Evolutionary conservation across 2,113 vertebrate species (phyloP).

Genomic region (Strix uralensis): DNA sequence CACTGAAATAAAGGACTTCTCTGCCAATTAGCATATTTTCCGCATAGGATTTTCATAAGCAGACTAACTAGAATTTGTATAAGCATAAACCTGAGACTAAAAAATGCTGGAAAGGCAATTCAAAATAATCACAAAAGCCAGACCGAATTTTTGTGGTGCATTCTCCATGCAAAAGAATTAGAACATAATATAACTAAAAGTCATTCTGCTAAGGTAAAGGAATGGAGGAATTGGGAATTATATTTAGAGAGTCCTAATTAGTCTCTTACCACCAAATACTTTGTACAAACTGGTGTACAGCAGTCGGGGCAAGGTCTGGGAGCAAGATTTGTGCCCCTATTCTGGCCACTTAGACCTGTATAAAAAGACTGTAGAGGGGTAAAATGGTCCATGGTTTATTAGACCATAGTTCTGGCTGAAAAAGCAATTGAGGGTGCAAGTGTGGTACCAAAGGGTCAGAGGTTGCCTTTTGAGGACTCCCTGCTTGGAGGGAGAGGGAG

Average conservation of each 20-base stretch:
- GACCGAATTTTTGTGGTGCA: background rate
- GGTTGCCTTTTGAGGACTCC: background rate
- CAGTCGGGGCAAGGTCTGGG: background rate
- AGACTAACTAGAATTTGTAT: background rate
- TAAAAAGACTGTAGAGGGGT: background rate
- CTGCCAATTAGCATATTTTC: background rate
- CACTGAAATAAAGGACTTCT: background rate
- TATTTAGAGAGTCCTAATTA: background rate
- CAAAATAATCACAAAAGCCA: background rate
- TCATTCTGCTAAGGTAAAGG: background rate
- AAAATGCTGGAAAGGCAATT: background rate
- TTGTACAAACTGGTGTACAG: background rate
- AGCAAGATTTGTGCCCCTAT: background rate
- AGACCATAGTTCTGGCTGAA: background rate
- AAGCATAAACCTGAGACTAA: background rate
- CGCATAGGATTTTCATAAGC: background rate
- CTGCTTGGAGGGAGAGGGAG: background rate
- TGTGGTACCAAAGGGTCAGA: background rate
- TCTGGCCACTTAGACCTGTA: background rate
- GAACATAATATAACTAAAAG: background rate
- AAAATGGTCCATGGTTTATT: background rate
- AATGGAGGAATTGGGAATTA: background rate
- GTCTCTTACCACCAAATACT: background rate
- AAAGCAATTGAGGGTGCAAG: background rate
- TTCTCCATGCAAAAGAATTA: background rate